Base-by-base conservation (phyloP, 2,888 invertebrate genomes). In the Epsilonema sp. region DNA sequence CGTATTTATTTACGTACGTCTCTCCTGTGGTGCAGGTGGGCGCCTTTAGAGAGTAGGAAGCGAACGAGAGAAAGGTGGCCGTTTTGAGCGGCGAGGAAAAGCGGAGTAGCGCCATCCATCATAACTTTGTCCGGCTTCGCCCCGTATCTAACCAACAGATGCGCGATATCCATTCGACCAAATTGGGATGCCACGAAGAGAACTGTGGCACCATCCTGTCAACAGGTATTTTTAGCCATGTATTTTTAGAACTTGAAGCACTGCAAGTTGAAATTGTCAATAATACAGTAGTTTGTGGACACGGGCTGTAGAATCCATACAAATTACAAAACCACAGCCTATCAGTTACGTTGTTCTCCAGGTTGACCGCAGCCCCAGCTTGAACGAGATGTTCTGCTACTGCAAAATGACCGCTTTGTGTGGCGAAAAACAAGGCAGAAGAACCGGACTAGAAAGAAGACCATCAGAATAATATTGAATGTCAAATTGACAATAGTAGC, bases 81-180 rank as follows among this genome's bases (percentile, higher is more conserved):
- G 70, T 89, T 87, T 72, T 90, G 89, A 2, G 86, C 78, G 3
- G 89, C 82, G 53, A 90, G 84, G 70, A 89, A 89, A 51, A 89
- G 73, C 0, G 87, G 83, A 0, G 81, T 84, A 11, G 87, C 86
- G 48, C 79, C 79, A 68, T 89, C 89, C 86, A 2, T 16, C 50
- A 50, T 50, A 21, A 23, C 19, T 3, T 4, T 5, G 37, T 50
- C 38, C 41, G 77, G 74, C 47, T 73, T 70, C 0, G 84, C 84
- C 31, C 82, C 83, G 42, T 75, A 75, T 3, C 73, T 70, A 52
- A 86, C 63, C 45, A 90, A 73, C 56, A 78, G 73, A 49, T 76
- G 73, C 52, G 82, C 74, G 54, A 82, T 80, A 21, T 79, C 78
- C 55, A 78, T 74, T 70, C 89, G 86, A 0, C 89, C 90, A 70